phyloP scores from a whole-genome alignment of 2,113 vertebrate species.

The Sylvia atricapilla region DNA sequence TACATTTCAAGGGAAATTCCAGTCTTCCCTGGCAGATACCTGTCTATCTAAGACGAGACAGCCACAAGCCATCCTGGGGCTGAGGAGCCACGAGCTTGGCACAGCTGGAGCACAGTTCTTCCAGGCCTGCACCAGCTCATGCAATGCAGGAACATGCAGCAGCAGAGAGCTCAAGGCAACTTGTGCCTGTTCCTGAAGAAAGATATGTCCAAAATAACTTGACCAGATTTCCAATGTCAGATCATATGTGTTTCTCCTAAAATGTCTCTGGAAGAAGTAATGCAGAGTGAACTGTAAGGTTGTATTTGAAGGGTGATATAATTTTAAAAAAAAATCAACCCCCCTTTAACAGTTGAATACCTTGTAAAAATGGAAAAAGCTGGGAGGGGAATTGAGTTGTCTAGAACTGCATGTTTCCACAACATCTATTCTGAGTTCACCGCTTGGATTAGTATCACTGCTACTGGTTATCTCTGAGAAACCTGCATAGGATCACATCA shows the following conservation, averaged over 20 bases:
- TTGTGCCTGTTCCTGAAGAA: background rate
- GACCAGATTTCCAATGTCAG: background rate
- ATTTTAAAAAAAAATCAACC: background rate
- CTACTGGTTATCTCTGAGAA: background rate
- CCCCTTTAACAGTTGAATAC: background rate
- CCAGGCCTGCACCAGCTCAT: accelerated
- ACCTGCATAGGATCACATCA: background rate
- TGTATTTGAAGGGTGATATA: background rate
- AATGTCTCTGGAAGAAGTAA: background rate
- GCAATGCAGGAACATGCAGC: background rate
- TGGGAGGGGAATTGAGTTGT: accelerated
- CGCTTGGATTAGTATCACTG: background rate
- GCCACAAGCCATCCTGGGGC: background rate
- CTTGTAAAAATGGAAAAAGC: background rate
- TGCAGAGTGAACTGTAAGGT: background rate
- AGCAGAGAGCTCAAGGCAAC: background rate
- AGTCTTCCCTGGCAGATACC: no score
- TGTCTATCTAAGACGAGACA: no score
- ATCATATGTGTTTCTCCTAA: background rate
- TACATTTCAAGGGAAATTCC: no score
- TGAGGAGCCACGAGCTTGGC: accelerated
- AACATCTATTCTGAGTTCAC: background rate
- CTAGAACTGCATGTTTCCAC: background rate
- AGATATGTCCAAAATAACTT: background rate
- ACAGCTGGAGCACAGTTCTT: background rate